phyloP scores from a whole-genome alignment of 2,888 invertebrate genomes.

The Arge pagana region DNA sequence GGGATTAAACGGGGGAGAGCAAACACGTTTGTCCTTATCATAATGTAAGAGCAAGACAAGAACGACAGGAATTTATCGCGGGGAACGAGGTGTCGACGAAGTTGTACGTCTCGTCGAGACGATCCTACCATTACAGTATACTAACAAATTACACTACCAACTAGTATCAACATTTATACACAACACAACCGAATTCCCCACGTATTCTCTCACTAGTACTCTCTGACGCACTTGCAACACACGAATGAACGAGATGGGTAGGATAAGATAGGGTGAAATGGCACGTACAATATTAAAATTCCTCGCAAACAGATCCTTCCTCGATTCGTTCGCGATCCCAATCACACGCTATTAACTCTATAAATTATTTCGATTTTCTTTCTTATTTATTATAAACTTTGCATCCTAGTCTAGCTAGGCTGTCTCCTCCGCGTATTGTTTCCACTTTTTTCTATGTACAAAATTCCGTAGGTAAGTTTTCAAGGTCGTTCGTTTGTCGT shows the following conservation, averaged over 20 bases:
- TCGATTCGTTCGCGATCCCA: conserved; percentile 11
- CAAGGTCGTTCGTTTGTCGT: no score
- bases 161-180: conserved; percentile 58
- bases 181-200: conserved; percentile 47
- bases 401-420: background rate
- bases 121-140: conserved; percentile 5
- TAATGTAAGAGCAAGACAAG: no score
- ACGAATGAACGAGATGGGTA: conserved; percentile 5
- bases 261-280: conserved; percentile 6
- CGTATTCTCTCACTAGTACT: conserved; percentile 26
- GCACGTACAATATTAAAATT: conserved; percentile 6
- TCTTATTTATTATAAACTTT: no score
- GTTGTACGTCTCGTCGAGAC: no score
- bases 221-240: conserved; percentile 19
- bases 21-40: no score
- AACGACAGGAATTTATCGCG: no score
- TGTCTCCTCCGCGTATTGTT: background rate
- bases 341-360: conserved; percentile 14
- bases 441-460: background rate
- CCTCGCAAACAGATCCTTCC: conserved; percentile 19
- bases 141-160: conserved; percentile 39
- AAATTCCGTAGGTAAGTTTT: no score
- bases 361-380: no score
- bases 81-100: no score
- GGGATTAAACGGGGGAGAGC: no score